Percentiles rank a stretch among this genome's conserved stretches.
These are phyloP conservation scores for Pachyuromys duprasi DNA, from an alignment of 2,797 vertebrate genomes.

Conservation along the genomic window DNA sequence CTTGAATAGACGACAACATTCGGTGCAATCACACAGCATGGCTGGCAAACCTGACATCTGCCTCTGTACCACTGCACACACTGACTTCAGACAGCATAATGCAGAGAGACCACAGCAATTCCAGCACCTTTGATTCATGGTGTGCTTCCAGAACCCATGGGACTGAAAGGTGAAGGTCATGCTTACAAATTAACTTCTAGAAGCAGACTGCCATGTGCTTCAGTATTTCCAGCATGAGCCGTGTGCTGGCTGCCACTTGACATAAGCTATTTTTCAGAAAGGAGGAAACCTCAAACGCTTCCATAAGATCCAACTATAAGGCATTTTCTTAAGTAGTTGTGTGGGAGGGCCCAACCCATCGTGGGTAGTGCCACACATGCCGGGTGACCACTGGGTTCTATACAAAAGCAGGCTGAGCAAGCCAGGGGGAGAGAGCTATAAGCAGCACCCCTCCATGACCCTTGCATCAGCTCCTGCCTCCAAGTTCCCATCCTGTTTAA, in stretches of 20 bases:
- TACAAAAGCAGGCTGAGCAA: not conserved
- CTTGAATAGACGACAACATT: not conserved
- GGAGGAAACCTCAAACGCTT: not conserved
- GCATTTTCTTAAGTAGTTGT: not conserved
- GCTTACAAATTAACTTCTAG: slow-evolving; percentile 20
- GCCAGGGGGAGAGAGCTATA: too few relatives aligned
- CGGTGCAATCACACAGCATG: not conserved
- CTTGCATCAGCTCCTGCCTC: not conserved
- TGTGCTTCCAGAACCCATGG: not conserved
- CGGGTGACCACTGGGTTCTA: not conserved
- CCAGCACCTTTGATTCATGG: not conserved
- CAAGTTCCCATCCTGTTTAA: too few relatives aligned
- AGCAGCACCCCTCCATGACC: not conserved
- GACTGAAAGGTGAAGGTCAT: not conserved
- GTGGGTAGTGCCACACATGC: not conserved
- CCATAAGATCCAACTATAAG: not conserved
- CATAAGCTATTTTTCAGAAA: not conserved
- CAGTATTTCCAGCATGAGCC: not conserved
- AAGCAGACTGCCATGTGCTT: not conserved
- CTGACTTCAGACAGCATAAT: not conserved
- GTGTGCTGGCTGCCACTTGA: not conserved
- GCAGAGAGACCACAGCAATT: not conserved
- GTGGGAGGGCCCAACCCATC: not conserved
- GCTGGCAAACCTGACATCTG: not conserved
- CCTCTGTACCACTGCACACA: not conserved